These are phyloP conservation scores for Reticulitermes lucifugus DNA, from an alignment of 2,888 invertebrate species.

Conservation along the genomic window DNA sequence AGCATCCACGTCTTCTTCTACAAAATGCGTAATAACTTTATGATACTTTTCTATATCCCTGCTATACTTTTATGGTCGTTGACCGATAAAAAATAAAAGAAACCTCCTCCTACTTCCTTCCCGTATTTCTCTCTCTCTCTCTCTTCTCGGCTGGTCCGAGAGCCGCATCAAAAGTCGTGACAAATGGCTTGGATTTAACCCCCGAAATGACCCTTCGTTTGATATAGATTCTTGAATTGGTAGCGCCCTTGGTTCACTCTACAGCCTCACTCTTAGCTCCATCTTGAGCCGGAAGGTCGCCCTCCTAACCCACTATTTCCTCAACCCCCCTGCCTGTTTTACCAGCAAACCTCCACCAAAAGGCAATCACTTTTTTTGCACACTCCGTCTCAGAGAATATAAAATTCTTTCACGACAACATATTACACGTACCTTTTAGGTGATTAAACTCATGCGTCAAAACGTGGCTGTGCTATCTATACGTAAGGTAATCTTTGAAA, in stretches of 20 bases:
- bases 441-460: constrained; percentile 51
- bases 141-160: background rate
- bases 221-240: constrained; percentile 50
- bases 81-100: constrained; percentile 49
- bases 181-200: constrained; percentile 52
- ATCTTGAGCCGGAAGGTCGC: background rate
- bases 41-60: constrained; percentile 52
- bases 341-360: background rate
- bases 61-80: constrained; percentile 42
- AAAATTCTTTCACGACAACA: constrained; percentile 44
- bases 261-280: background rate
- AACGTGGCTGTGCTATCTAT: constrained; percentile 13
- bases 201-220: constrained; percentile 51
- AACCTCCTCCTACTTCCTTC: background rate
- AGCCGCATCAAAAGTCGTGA: constrained; percentile 51
- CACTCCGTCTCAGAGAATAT: background rate
- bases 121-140: background rate
- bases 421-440: constrained; percentile 51
- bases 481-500: constrained; percentile 14
- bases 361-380: background rate
- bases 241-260: constrained; percentile 18
- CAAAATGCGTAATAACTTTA: constrained; percentile 53
- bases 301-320: constrained; percentile 32
- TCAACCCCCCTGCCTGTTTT: background rate
- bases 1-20: constrained; percentile 1